Evolutionary conservation across 2,113 vertebrate species (phyloP), one percentile per base, ranked within the genome.

Genomic region (Orientallactaga bullata): DNA sequence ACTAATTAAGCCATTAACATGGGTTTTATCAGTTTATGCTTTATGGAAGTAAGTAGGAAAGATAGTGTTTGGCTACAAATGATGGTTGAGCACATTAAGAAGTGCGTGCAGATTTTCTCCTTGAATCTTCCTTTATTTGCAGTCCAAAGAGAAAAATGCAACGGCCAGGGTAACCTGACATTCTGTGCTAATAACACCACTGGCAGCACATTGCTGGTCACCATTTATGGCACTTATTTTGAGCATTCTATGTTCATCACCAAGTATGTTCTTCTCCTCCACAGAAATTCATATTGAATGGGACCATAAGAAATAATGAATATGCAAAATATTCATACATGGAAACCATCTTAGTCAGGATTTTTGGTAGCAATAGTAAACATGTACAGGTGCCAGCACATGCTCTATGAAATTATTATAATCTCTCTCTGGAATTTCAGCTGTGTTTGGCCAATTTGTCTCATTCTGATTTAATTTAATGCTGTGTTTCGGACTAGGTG

Each of bases 361-460:
- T 81, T 82, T 51, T 17, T 63, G 35, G 69, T 37, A 76, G 18
- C 60, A 60, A 15, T 47, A 37, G 35, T 76, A 81, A 95, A 93
- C 23, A 17, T 65, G 20, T 26, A 6, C 16, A 47, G 72, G 42
- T 94, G 79, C 17, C 21, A 77, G 82, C 51, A 73, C n/a, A 69
- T 39, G 28, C 61, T 68, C 86, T 47, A 15, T 90, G 63, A 87
- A 96, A 77, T 79, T 26, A 92, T 39, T 90, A 6, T 76, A 65
- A 58, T 74, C 3, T 85, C 76, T 89, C 74, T 69, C 63, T 60
- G 30, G 68, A 92, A 89, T 84, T 94, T 96, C 79, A 94, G 42
- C 83, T 86, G 32, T 78, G 81, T 71, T 88, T 88, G 74, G 51
- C 20, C 79, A 90, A 89, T 86, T 85, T 92, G 23, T 91, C 90